phyloP scores from a whole-genome alignment of 2,888 invertebrate species.

The Congeria kusceri region DNA sequence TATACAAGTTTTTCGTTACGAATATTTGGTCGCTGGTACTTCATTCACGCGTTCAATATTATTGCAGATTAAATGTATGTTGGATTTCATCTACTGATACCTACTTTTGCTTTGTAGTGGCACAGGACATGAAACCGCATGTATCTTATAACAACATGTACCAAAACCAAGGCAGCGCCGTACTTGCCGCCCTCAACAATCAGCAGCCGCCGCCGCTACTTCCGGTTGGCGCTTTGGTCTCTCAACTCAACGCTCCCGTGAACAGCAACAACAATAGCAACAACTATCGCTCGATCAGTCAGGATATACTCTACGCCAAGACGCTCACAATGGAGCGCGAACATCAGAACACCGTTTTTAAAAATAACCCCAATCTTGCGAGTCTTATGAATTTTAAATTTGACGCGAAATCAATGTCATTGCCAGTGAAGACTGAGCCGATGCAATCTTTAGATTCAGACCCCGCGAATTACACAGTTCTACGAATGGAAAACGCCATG shows the following conservation, averaged over 20 bases:
- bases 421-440: slow-evolving; percentile 43
- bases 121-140: slow-evolving; percentile 62
- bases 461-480: slow-evolving; percentile 35
- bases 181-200: slow-evolving; percentile 63
- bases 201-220: slow-evolving; percentile 64
- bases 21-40: no score
- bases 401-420: slow-evolving; percentile 18
- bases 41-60: no score
- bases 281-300: slow-evolving; percentile 33
- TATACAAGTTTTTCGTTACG: no score
- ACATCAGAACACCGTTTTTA: slow-evolving; percentile 39
- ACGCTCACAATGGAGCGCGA: slow-evolving; percentile 56
- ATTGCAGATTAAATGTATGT: no score
- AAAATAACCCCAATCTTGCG: slow-evolving; percentile 52
- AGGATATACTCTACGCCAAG: slow-evolving; percentile 53
- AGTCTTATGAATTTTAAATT: slow-evolving; percentile 55
- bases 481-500: slow-evolving; percentile 36
- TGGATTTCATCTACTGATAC: no score
- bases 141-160: slow-evolving; percentile 62
- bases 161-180: slow-evolving; percentile 64
- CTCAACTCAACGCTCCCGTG: slow-evolving; percentile 60
- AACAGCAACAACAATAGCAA: slow-evolving; percentile 27
- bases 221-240: slow-evolving; percentile 65
- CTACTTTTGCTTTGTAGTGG: slow-evolving; percentile 39
- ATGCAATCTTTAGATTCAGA: slow-evolving; percentile 16